Base-by-base conservation (phyloP, 1,140 invertebrate species). In the Pogonus chalceus region DNA sequence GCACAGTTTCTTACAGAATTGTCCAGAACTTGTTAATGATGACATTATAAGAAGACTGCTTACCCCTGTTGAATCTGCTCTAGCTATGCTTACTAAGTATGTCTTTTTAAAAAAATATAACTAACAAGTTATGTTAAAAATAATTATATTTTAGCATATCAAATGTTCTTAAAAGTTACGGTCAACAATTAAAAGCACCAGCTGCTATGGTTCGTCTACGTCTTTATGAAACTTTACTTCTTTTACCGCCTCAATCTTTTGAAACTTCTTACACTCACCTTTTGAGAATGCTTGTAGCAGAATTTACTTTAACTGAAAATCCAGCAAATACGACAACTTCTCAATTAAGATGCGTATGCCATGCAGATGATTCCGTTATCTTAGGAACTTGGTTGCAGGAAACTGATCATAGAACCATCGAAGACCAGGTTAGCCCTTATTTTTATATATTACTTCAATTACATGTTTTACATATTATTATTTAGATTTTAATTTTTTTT, bases 231-330 rank as follows among this genome's bases (percentile, higher is more conserved):
- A 90, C 91, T 4, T 76, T 97, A 9, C 77, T 85, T 1, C 73
- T 93, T 20, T 72, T 98, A 23, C 88, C 92, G 12, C 80, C 88
- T 10, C 84, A 88, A 65, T 83, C 82, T 1, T 87, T 90, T 69
- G 90, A 94, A 79, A 80, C 77, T 62, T 90, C 87, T 18, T 91
- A 91, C 56, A 91, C 90, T 1, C 85, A 87, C 69, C 74, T 96
- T 20, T 71, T 98, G 50, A 80, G 92, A 52, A 85, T 98, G 76
- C 74, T 99, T n/a, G 94, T 98, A 1, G 91, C 94, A 1, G 96
- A 99, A 73, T 91, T 99, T 58, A 98, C 95, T 0, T 74, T 97
- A 18, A 87, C 92, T 20, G 96, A 98, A 70, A 96, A 96, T 72
- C 83, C 86, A 22, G 90, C 92, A 18, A 96, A 96, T 65, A 96